Evolutionary conservation across 2,113 vertebrate genomes (phyloP), one percentile per base, ranked within the genome.

Genomic region (Telmatochromis sp.): DNA sequence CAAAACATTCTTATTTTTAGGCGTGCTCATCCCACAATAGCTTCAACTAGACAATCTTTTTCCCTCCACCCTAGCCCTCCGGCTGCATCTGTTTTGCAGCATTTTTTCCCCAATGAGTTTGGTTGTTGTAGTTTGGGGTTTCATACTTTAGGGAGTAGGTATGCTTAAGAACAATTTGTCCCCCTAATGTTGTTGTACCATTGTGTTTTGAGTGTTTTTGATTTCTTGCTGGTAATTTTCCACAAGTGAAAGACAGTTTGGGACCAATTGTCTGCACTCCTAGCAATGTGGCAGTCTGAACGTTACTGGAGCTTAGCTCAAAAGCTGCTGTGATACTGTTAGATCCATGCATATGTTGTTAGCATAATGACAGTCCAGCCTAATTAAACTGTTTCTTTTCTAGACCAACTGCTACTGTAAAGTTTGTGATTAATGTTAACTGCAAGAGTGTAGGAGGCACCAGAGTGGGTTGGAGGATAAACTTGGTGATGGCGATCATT

Each of bases 401-500:
- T 57, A 55, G 81, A 14, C 81, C 65, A 90, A 78, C 80, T 87
- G 85, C 87, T 63, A 58, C 88, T 90, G 33, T 60, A 80, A 91
- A 86, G 37, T 37, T 81, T 84, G 63, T 86, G 89, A 92, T 92
- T 86, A 89, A 93, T 94, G 58, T 31, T 85, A 80, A 81, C 73
- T 79, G 63, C 83, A 84, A 83, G 75, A 83, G 78, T 83, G 55
- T 85, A 85, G 63, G 80, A 88, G 84, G 88, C 68, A 49, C 90
- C 73, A 53, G 5, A 49, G 70, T 31, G 31, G 78, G 8, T 57
- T 85, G 53, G 15, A 84, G 73, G 82, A 65, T 49, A 84, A 40
- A 83, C 86, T 89, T 54, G 70, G 87, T 88, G 68, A 90, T 84
- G 86, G 82, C 49, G 85, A 91, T 91, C 85, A 94, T 94, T 94